phyloP scores from a whole-genome alignment of 2,113 vertebrate species.

The Microtus oregoni region DNA sequence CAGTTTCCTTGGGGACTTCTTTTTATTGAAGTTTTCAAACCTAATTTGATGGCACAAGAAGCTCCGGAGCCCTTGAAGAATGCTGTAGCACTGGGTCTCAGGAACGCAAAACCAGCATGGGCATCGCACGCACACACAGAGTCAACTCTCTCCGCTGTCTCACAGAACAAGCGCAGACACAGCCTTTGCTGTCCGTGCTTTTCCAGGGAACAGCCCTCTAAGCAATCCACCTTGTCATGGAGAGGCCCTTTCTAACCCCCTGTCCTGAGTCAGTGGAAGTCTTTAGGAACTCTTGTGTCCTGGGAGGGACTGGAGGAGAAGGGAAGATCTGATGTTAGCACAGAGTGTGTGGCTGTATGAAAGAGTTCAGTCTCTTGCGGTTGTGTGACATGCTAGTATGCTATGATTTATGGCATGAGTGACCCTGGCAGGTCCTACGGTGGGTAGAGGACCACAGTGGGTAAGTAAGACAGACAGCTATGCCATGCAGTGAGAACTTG shows the following conservation, averaged over 20 bases:
- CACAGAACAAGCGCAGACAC: conserved; percentile 78
- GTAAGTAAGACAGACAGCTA: no score
- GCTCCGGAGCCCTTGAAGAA: conserved; percentile 85
- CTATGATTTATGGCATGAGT: no score
- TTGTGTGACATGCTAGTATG: background rate
- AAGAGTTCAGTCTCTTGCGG: background rate
- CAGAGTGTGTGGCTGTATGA: no score
- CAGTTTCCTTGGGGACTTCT: conserved; percentile 85
- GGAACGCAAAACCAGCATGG: conserved; percentile 81
- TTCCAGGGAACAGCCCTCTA: conserved; percentile 31
- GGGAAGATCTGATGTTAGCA: background rate
- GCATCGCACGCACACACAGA: conserved; percentile 76
- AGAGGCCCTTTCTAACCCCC: conserved; percentile 81
- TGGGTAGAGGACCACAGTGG: no score
- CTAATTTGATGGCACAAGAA: conserved; percentile 82
- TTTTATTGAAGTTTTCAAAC: conserved; percentile 84
- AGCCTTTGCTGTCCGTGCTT: conserved; percentile 71
- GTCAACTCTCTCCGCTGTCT: conserved; percentile 66
- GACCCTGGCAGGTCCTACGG: no score
- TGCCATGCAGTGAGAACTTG: no score
- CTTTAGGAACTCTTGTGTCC: conserved; percentile 68
- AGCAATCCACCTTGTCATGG: conserved; percentile 82
- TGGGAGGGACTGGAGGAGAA: background rate
- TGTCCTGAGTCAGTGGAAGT: no score
- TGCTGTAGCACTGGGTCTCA: conserved; percentile 82